A percentile compares a stretch with the other conserved stretches of the same genome.
Conservation (phyloP, 2,797 vertebrate species). For the Poecile montanus region DNA sequence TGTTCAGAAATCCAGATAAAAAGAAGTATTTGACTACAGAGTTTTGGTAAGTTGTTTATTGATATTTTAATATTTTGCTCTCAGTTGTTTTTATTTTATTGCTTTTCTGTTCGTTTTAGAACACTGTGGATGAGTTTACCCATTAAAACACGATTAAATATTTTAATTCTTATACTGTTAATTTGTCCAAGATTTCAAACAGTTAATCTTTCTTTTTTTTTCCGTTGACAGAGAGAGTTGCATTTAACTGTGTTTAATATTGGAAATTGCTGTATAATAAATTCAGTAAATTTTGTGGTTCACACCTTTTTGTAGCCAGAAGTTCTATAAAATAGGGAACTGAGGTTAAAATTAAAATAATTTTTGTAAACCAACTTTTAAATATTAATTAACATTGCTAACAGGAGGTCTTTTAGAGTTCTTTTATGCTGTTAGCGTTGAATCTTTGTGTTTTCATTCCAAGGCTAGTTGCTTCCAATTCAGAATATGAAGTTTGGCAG, state of each 20-base stretch:
- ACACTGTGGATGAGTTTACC: background rate
- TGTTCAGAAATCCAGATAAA: slow-evolving; percentile 50
- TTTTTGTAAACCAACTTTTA: slow-evolving; percentile 45
- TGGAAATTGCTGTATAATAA: slow-evolving; percentile 15
- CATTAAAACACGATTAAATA: background rate
- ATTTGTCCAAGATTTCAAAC: background rate
- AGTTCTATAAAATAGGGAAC: slow-evolving; percentile 4
- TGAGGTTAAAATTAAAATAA: slow-evolving; percentile 33
- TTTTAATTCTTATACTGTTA: background rate
- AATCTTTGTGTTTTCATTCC: slow-evolving; percentile 63
- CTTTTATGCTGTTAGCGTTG: slow-evolving; percentile 30
- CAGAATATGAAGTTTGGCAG: slow-evolving; percentile 67
- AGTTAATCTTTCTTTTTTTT: background rate
- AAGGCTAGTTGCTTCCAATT: slow-evolving; percentile 48
- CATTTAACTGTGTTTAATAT: background rate
- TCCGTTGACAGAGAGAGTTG: background rate
- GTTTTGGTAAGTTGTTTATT: slow-evolving; percentile 41
- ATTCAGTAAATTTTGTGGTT: slow-evolving; percentile 20
- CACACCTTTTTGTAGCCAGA: slow-evolving; percentile 2
- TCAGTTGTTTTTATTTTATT: background rate
- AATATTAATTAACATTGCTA: slow-evolving; percentile 24
- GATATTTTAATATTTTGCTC: background rate
- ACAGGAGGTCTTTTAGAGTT: slow-evolving; percentile 47
- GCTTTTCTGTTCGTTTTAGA: background rate
- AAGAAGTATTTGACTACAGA: slow-evolving; percentile 12